Evolutionary conservation across 2,113 vertebrate genomes (phyloP).

Genomic region (Pelecanus crispus): DNA sequence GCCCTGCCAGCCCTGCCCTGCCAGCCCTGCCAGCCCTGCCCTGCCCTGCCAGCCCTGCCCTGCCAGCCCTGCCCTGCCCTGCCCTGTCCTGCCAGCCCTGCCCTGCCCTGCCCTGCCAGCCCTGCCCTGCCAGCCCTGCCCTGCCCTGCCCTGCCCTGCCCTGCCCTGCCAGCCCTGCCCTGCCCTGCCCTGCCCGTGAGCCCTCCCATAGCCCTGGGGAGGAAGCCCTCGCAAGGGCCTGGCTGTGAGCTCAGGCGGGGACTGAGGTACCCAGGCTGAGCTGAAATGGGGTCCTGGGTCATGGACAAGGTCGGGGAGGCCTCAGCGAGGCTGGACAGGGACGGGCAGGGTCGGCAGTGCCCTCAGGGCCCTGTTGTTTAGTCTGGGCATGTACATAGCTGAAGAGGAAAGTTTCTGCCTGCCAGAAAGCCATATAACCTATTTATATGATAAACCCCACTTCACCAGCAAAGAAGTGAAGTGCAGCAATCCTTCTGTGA

Average conservation of each 20-base stretch:
- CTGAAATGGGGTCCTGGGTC: neutral
- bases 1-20: too few species aligned
- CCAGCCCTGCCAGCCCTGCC: neutral
- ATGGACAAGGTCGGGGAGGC: neutral
- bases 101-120: neutral
- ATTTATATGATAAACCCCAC: neutral
- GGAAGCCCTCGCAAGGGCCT: neutral
- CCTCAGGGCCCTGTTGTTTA: neutral
- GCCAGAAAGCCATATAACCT: neutral
- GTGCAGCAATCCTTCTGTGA: neutral
- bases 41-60: neutral
- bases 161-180: too few species aligned
- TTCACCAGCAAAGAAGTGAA: neutral
- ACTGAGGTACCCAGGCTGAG: accelerated
- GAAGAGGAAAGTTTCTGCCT: neutral
- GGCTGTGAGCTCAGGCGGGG: neutral
- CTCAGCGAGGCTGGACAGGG: too few species aligned
- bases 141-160: neutral
- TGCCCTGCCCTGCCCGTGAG: accelerated
- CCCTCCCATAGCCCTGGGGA: neutral
- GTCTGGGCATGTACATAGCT: neutral
- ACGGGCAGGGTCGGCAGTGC: neutral
- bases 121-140: neutral
- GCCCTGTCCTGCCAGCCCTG: neutral
- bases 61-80: neutral